Evolutionary conservation across 2,113 vertebrate genomes (phyloP).

Genomic region (Mola mola): DNA sequence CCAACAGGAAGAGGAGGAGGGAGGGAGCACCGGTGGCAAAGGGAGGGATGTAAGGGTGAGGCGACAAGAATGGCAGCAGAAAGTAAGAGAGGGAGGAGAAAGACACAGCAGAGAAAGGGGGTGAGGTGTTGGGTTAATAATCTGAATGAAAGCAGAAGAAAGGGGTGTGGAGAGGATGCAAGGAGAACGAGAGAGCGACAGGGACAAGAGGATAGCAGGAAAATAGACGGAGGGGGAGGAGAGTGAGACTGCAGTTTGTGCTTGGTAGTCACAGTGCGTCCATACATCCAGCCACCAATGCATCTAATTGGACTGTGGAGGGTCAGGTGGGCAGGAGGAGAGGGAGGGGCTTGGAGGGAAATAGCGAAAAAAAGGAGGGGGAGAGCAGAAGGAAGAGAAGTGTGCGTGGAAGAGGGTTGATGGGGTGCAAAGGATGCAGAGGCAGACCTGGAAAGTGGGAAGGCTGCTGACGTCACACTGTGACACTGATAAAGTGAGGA

Average conservation of each 20-base stretch:
- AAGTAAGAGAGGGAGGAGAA: slow-evolving; percentile 51
- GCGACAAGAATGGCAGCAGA: slow-evolving; percentile 40
- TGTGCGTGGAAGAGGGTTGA: slow-evolving; percentile 42
- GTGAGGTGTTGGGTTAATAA: slow-evolving; percentile 61
- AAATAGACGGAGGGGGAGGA: slow-evolving; percentile 64
- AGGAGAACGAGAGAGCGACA: slow-evolving; percentile 48
- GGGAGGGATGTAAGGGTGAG: slow-evolving; percentile 59
- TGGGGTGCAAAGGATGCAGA: slow-evolving; percentile 64
- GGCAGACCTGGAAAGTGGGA: slow-evolving; percentile 60
- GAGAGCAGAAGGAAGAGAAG: neutral
- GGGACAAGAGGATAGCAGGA: slow-evolving; percentile 58
- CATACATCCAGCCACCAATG: slow-evolving; percentile 55
- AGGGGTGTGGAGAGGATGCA: slow-evolving; percentile 40
- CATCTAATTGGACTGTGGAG: slow-evolving; percentile 73
- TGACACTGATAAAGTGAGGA: slow-evolving; percentile 24
- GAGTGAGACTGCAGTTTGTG: slow-evolving; percentile 79
- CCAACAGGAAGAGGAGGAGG: slow-evolving; percentile 53
- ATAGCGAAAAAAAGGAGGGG: slow-evolving; percentile 5
- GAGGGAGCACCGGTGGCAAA: no score
- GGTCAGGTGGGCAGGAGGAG: slow-evolving; percentile 74
- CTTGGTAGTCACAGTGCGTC: slow-evolving; percentile 76
- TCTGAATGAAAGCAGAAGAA: slow-evolving; percentile 64
- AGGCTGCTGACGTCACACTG: slow-evolving; percentile 62
- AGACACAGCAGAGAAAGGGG: slow-evolving; percentile 47
- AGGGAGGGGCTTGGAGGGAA: slow-evolving; percentile 53